Base-by-base conservation (phyloP, 2,113 vertebrate species). In the Gracilinanus agilis region DNA sequence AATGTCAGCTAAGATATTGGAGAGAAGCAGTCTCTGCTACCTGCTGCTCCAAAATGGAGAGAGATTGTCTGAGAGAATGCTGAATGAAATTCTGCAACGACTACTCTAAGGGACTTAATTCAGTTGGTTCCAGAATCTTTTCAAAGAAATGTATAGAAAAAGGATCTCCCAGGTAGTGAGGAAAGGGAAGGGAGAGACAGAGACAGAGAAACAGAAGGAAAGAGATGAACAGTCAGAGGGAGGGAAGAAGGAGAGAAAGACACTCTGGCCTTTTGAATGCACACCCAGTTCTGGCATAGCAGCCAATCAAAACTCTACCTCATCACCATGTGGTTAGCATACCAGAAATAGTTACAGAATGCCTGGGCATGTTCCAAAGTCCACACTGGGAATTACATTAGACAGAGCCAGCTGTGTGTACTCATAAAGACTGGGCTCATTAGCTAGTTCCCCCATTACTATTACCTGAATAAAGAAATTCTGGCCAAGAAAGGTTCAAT, bases 341-440 rank as follows among this genome's bases (percentile, higher is more conserved):
- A 83, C 67, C 67, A 83, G 67, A 83, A 83, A 83, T 83, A 83
- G 67, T 83, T 83, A 83, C 67, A 23, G 67, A 83, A 83, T 83
- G 67, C 67, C 67, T 83, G n/a, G 67, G 67, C 67, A 40, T 83
- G n/a, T 83, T 83, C 67, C 67, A 83, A 83, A 40, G 67, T 40
- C 67, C 67, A 83, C 67, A 83, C 2, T 40, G 67, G 67, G 67
- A 83, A 83, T 23, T 83, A 34, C 67, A 83, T 83, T 83, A 83
- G 67, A 83, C 67, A 40, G 67, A 83, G 67, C 67, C 67, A 83
- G 67, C 67, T 83, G 34, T 83, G n/a, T 5, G 5, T 83, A 19
- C n/a, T 40, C 67, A 83, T 40, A 83, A 83, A 83, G 34, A 40
- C n/a, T 40, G 16, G 34, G 16, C n/a, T 83, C 67, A 40, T 83